Conservation (phyloP, 92 coral and sea anemone species). For the Muricea muricata region DNA sequence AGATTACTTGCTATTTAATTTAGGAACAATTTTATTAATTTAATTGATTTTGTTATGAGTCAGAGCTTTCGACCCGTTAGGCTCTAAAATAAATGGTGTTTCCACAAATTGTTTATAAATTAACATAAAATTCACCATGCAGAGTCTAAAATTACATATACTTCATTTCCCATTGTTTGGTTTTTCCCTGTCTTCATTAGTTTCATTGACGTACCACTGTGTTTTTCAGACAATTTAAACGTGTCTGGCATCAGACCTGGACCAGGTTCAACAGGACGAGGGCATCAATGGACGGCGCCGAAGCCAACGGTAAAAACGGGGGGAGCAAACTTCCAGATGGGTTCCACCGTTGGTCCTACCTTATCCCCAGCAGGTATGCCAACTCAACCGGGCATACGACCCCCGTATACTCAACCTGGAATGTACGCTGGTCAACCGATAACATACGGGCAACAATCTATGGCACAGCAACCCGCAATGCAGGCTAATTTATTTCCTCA, state of each 20-base stretch:
- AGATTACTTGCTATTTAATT: too few relatives aligned
- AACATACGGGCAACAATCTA: conserved; percentile 58
- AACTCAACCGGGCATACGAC: conserved; percentile 48
- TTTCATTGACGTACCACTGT: too few relatives aligned
- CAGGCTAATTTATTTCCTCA: conserved; percentile 59
- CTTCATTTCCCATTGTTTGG: too few relatives aligned
- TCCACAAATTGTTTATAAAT: too few relatives aligned
- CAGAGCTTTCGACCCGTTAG: too few relatives aligned
- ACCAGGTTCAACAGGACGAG: conserved; percentile 55
- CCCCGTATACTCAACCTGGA: conserved; percentile 67
- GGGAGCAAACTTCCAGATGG: conserved; percentile 91
- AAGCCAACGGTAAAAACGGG: conserved; percentile 93
- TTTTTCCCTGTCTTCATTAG: too few relatives aligned
- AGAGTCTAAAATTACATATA: too few relatives aligned
- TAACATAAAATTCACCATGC: too few relatives aligned
- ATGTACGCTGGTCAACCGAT: conserved; percentile 60
- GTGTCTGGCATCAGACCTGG: conserved; percentile 27
- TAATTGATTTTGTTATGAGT: too few relatives aligned
- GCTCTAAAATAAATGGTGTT: too few relatives aligned
- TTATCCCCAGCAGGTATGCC: conserved; percentile 62
- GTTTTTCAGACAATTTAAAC: conserved; percentile 15
- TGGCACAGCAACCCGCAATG: conserved; percentile 63
- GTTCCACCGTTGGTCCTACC: conserved; percentile 69
- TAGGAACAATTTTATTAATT: too few relatives aligned
- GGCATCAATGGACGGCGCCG: conserved; percentile 94